Evolutionary conservation across 2,888 invertebrate species (phyloP).

Genomic region (Eucera pruinosa): DNA sequence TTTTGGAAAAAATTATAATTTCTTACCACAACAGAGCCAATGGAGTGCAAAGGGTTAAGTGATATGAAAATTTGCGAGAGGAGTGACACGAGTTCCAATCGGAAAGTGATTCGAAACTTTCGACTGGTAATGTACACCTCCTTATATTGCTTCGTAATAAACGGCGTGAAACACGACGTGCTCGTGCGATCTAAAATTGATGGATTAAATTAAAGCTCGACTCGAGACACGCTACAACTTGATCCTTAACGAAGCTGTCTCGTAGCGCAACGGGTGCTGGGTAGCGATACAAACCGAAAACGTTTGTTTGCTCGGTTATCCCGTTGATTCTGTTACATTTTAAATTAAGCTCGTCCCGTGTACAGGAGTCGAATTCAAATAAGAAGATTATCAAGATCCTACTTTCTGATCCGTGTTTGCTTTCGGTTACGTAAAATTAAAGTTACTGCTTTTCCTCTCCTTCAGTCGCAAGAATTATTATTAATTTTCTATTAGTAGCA

Average conservation of each 20-base stretch:
- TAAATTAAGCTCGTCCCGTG: background rate
- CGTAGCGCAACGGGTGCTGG: background rate
- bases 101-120: too few relatives aligned
- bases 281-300: background rate
- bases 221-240: background rate
- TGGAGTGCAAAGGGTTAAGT: too few relatives aligned
- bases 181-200: conserved; percentile 4
- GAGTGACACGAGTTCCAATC: too few relatives aligned
- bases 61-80: too few relatives aligned
- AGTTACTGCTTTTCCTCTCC: background rate
- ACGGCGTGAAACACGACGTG: conserved; percentile 18
- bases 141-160: background rate
- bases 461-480: too few relatives aligned
- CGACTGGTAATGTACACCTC: too few relatives aligned
- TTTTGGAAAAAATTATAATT: too few relatives aligned
- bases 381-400: background rate
- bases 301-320: background rate
- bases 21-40: too few relatives aligned
- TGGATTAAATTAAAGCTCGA: conserved; percentile 53
- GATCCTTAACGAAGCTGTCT: conserved; percentile 37
- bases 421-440: conserved; percentile 5
- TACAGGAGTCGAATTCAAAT: background rate
- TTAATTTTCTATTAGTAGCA: too few relatives aligned
- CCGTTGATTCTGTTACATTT: background rate
- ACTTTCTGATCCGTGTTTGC: background rate